Percentiles rank a stretch among this genome's conserved stretches.
phyloP scores from a whole-genome alignment of 2,888 invertebrate genomes.

The Lithophane socia region DNA sequence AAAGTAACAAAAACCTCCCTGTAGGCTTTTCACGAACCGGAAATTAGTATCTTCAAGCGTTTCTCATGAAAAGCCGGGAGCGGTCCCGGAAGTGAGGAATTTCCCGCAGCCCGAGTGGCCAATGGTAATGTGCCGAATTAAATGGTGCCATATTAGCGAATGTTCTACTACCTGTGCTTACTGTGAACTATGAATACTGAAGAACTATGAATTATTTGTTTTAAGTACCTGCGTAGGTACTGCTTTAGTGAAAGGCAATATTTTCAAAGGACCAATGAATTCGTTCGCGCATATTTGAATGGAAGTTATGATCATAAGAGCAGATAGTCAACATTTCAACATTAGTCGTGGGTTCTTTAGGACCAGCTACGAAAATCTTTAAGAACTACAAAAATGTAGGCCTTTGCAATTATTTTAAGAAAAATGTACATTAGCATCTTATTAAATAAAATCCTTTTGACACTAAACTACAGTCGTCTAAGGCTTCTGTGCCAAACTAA shows the following conservation, averaged over 20 bases:
- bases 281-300: neutral
- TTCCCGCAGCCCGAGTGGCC: constrained; percentile 76
- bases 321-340: no score
- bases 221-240: no score
- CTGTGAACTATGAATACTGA: neutral
- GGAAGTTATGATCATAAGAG: neutral
- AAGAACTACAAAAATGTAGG: neutral
- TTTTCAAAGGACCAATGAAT: neutral
- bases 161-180: constrained; percentile 40
- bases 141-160: constrained; percentile 60
- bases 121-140: constrained; percentile 72
- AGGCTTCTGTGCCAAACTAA: constrained; percentile 17
- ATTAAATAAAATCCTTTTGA: constrained; percentile 9
- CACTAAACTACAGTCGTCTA: constrained; percentile 11
- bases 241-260: neutral
- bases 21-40: constrained; percentile 75
- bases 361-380: neutral
- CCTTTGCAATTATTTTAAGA: neutral
- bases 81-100: constrained; percentile 78
- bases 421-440: neutral
- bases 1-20: constrained; percentile 68
- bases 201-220: no score
- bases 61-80: constrained; percentile 72
- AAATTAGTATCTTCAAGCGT: constrained; percentile 81
- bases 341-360: neutral